Conservation (phyloP, 2,888 invertebrate genomes). For the Busseola fusca region DNA sequence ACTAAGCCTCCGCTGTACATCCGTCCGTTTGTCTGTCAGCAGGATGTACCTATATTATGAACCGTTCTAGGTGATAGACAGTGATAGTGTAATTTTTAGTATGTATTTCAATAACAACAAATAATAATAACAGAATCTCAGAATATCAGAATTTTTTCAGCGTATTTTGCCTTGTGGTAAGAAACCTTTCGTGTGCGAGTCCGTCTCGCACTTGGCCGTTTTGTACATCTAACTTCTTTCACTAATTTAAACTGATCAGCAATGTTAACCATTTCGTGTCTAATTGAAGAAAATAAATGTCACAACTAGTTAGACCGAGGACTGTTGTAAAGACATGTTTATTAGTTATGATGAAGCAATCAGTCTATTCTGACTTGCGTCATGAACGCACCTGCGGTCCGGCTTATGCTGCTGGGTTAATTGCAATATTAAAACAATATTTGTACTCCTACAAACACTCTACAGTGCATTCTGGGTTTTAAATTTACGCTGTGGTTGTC, state of each 20-base stretch:
- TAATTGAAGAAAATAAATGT: conserved; percentile 41
- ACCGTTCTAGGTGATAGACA: too few species aligned
- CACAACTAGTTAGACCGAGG: conserved; percentile 22
- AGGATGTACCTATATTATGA: too few species aligned
- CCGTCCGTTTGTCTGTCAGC: too few species aligned
- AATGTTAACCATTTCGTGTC: neutral
- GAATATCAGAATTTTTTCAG: neutral
- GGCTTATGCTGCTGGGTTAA: conserved; percentile 20
- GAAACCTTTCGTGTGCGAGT: neutral
- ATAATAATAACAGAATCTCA: too few species aligned
- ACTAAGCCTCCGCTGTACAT: too few species aligned
- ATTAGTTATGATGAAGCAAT: conserved; percentile 51
- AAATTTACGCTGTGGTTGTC: neutral
- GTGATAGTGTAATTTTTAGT: too few species aligned
- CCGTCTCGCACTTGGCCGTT: neutral
- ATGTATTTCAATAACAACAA: too few species aligned
- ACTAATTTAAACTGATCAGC: neutral
- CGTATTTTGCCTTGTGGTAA: neutral
- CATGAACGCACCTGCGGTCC: conserved; percentile 56
- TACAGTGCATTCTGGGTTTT: neutral
- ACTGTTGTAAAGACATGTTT: conserved; percentile 15
- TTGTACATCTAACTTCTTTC: conserved; percentile 2
- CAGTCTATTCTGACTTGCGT: conserved; percentile 50
- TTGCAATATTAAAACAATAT: conserved; percentile 33
- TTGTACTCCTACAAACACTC: neutral